Conservation (phyloP, 2,113 vertebrate genomes). For the Lathamus discolor region DNA sequence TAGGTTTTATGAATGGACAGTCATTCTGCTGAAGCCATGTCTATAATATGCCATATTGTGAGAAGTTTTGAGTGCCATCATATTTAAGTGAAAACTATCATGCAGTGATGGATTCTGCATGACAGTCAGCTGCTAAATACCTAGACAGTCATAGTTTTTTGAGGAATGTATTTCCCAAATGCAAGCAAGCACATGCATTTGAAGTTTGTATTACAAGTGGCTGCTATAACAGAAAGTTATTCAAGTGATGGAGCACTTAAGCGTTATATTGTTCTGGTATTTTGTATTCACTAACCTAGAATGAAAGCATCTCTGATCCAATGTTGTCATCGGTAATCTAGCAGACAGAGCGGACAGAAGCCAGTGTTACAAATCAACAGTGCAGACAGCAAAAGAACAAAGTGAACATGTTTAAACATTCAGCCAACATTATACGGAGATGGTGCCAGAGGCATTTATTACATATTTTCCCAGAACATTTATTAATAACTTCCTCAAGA, state of each 20-base stretch:
- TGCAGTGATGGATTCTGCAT: not conserved
- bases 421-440: not conserved
- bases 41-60: not conserved
- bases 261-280: not conserved
- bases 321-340: not conserved
- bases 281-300: not conserved
- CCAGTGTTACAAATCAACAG: not conserved
- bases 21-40: not conserved
- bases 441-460: not conserved
- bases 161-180: not conserved
- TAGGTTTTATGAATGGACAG: not conserved
- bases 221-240: not conserved
- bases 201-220: not conserved
- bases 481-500: constrained; percentile 24
- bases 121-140: not conserved
- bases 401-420: not conserved
- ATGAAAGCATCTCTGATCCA: not conserved
- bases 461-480: not conserved
- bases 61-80: not conserved
- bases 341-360: not conserved
- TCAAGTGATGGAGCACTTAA: not conserved
- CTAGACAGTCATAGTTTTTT: not conserved
- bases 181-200: not conserved
- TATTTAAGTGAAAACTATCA: not conserved
- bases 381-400: not conserved